Conservation (phyloP, 2,888 invertebrate genomes). For the Chirona hameri region DNA sequence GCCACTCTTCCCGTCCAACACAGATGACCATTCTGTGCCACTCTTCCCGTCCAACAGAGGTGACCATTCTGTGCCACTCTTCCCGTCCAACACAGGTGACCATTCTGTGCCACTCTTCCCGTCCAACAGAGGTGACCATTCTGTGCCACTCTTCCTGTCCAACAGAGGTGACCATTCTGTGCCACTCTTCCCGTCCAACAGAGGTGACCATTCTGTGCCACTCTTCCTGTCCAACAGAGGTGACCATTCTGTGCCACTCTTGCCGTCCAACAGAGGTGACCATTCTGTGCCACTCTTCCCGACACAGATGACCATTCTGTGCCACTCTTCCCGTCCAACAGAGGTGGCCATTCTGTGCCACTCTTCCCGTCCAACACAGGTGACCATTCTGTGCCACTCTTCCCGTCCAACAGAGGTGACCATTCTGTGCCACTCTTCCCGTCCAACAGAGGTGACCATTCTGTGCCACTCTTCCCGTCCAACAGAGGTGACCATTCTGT, state of each 20-base stretch:
- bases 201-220: too few relatives aligned
- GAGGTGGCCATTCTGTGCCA: too few relatives aligned
- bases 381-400: slow-evolving; percentile 9
- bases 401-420: slow-evolving; percentile 58
- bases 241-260: slow-evolving; percentile 9
- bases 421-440: too few relatives aligned
- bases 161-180: neutral
- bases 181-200: slow-evolving; percentile 42
- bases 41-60: slow-evolving; percentile 52
- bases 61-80: too few relatives aligned
- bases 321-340: slow-evolving; percentile 42
- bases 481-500: slow-evolving; percentile 67
- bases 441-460: too few relatives aligned
- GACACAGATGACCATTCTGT: neutral
- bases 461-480: slow-evolving; percentile 36
- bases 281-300: too few relatives aligned
- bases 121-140: slow-evolving; percentile 61
- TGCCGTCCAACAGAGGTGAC: slow-evolving; percentile 58
- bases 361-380: too few relatives aligned
- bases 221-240: too few relatives aligned
- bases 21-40: neutral
- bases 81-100: too few relatives aligned
- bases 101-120: slow-evolving; percentile 37
- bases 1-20: too few relatives aligned
- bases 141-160: too few relatives aligned